Conservation (phyloP, 1,140 invertebrate genomes). For the Neodiprion lecontei region DNA sequence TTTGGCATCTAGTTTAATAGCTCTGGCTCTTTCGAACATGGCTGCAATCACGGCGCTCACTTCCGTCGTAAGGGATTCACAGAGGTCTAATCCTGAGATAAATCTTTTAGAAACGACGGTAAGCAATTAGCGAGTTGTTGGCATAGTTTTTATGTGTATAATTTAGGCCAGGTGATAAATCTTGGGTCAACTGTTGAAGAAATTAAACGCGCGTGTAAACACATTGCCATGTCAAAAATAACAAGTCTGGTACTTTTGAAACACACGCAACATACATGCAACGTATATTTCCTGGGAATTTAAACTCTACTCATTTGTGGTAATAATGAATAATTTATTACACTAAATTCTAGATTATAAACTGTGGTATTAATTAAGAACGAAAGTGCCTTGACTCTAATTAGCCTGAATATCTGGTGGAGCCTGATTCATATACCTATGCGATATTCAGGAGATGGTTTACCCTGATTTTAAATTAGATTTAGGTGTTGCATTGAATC, state of each 20-base stretch:
- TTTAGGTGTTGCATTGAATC: not conserved
- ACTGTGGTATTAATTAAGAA: not conserved
- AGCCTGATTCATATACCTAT: not conserved
- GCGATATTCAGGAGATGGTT: not conserved
- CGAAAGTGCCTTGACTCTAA: not conserved
- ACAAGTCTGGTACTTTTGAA: too few species aligned
- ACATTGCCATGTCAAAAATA: not conserved
- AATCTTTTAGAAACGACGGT: slow-evolving; percentile 45
- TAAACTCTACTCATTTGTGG: not conserved
- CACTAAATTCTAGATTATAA: not conserved
- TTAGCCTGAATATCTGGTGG: not conserved
- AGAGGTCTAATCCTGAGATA: slow-evolving; percentile 46
- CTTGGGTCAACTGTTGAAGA: not conserved
- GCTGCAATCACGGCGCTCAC: slow-evolving; percentile 57
- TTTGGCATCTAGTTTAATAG: slow-evolving; percentile 53
- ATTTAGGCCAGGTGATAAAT: not conserved
- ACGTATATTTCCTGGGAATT: not conserved
- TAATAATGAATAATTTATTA: not conserved
- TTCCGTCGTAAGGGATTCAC: slow-evolving; percentile 54
- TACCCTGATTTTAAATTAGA: not conserved
- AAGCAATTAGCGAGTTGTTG: slow-evolving; percentile 30
- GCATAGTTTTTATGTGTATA: slow-evolving; percentile 13
- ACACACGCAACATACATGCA: not conserved
- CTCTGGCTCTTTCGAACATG: slow-evolving; percentile 56
- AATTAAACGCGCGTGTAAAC: not conserved